Base-by-base conservation (phyloP, 2,888 invertebrate species). In the Disparrhopalites patrizii region DNA sequence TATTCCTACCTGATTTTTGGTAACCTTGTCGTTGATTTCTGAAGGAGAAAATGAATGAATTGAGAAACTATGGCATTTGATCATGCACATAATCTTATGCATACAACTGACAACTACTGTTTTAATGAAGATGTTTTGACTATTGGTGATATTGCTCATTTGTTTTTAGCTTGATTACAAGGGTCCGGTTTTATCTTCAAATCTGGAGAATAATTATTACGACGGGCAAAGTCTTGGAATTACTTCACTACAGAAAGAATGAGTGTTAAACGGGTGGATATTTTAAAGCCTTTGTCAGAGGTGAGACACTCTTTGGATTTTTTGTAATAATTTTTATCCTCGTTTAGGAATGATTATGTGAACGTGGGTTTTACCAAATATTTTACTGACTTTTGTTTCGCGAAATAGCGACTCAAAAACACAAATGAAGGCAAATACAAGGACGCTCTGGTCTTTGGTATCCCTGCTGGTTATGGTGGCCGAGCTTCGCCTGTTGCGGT, bases 211-310 rank as follows among this genome's bases (percentile, higher is more conserved):
- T n/a, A n/a, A n/a, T n/a, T n/a, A n/a, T n/a, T n/a, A n/a, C n/a
- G n/a, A n/a, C n/a, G n/a, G n/a, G n/a, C n/a, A n/a, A n/a, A n/a
- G n/a, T n/a, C n/a, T n/a, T n/a, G n/a, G n/a, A n/a, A n/a, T n/a
- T n/a, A n/a, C n/a, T n/a, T n/a, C n/a, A n/a, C n/a, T n/a, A 36
- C 8, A 36, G 36, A 10, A 28, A 56, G 23, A 27, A 73, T 73
- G 73, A 67, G 40, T 27, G 61, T 69, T 43, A 71, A 70, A 40
- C 62, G 64, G 50, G 68, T 72, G 30, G 73, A 73, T 40, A 70
- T 73, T 33, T 40, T 73, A 18, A 70, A 73, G 30, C 70, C 73
- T 5, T 60, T 73, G 10, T 70, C 69, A 65, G 71, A 73, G 73
- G 73, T 73, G 43, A 54, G 3, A 20, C 30, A 3, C n/a, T 7